Conservation (phyloP, 2,888 invertebrate genomes). For the Rhopalosiphum nymphaeae region DNA sequence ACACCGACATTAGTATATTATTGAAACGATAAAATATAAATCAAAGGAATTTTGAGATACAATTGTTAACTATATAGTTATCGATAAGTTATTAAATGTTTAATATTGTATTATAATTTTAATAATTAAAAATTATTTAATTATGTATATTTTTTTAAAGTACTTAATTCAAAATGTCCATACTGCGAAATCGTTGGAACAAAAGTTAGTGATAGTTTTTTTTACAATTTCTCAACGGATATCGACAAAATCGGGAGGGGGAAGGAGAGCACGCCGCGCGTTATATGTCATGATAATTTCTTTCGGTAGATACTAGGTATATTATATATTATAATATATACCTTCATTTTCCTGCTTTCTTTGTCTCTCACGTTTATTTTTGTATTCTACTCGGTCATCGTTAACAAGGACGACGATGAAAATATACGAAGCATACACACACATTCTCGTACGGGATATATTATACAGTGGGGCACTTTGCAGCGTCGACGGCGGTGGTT, state of each 20-base stretch:
- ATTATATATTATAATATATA: not conserved
- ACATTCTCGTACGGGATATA: not conserved
- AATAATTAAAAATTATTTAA: not conserved
- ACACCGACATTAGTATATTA: too few relatives aligned
- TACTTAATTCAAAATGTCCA: not conserved
- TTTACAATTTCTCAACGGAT: not conserved
- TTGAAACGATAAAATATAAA: too few relatives aligned
- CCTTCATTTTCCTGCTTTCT: not conserved
- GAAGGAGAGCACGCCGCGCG: not conserved
- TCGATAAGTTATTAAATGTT: not conserved
- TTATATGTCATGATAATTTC: not conserved
- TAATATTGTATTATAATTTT: not conserved
- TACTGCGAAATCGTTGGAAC: not conserved
- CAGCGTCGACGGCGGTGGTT: not conserved
- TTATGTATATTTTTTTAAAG: not conserved
- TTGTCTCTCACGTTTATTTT: not conserved
- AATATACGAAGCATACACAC: slow-evolving; percentile 13
- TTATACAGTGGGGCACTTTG: not conserved
- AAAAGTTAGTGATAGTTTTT: not conserved
- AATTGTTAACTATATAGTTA: not conserved
- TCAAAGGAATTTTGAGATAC: too few relatives aligned
- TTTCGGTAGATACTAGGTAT: not conserved
- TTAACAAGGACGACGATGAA: slow-evolving; percentile 33
- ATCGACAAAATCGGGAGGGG: not conserved
- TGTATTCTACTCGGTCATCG: slow-evolving; percentile 25